Percentiles rank a stretch among this genome's conserved stretches.
Conservation (phyloP, 2,888 invertebrate genomes). For the Arrhopalites spinosus region DNA sequence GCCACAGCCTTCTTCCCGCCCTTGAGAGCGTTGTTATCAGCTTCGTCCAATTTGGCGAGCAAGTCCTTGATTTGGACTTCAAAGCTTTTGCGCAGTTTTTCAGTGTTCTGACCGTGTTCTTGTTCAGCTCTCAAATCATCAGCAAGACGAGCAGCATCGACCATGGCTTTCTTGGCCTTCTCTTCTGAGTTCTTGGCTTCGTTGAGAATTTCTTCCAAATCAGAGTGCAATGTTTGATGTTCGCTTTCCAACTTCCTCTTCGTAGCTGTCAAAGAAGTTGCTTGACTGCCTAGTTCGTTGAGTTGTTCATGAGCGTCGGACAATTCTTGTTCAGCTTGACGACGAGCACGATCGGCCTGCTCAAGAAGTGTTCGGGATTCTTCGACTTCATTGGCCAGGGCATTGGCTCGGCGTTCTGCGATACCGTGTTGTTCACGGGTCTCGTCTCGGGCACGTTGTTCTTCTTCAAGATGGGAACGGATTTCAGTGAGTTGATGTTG, state of each 20-base stretch:
- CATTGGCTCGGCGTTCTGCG: conserved; percentile 96
- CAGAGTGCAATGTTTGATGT: conserved; percentile 96
- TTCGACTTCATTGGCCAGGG: conserved; percentile 96
- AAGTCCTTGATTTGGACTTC: conserved; percentile 99
- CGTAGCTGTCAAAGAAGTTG: conserved; percentile 90
- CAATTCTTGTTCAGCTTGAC: conserved; percentile 96
- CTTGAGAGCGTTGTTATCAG: conserved; percentile 96
- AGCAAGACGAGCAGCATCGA: conserved; percentile 96
- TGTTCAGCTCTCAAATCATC: conserved; percentile 99
- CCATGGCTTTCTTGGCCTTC: conserved; percentile 98
- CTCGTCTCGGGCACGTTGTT: conserved; percentile 97
- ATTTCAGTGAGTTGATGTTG: conserved; percentile 97
- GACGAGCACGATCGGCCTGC: conserved; percentile 97
- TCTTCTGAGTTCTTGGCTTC: conserved; percentile 99
- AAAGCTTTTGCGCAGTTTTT: conserved; percentile 96
- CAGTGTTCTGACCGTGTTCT: conserved; percentile 97
- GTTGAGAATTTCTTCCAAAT: conserved; percentile 96
- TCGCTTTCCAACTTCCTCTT: conserved; percentile 99
- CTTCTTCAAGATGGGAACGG: conserved; percentile 94
- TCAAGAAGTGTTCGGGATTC: conserved; percentile 96
- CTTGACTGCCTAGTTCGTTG: conserved; percentile 94
- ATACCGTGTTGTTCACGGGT: conserved; percentile 97
- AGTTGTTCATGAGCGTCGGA: conserved; percentile 98
- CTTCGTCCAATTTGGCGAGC: conserved; percentile 93
- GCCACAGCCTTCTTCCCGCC: conserved; percentile 99